These are phyloP conservation scores for Peromyscus eremicus DNA, from an alignment of 2,797 vertebrate genomes.

Conservation along the genomic window DNA sequence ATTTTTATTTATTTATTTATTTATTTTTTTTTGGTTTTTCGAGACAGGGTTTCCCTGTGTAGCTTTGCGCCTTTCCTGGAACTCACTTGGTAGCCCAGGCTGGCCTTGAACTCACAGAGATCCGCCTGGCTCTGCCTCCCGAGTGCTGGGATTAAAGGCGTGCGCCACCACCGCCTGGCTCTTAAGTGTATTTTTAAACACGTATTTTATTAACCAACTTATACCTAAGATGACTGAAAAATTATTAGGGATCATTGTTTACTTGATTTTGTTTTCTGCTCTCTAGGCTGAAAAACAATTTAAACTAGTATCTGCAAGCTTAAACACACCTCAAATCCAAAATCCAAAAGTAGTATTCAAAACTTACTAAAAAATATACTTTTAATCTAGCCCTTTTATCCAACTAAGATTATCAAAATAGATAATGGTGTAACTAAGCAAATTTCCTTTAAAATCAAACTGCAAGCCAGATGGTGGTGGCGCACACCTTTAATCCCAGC, in stretches of 20 bases:
- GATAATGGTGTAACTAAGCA: neutral
- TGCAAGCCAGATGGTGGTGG: neutral
- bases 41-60: no score
- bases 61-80: no score
- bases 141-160: no score
- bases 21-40: no score
- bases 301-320: neutral
- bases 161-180: no score
- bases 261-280: neutral
- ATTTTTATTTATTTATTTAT: neutral
- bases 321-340: neutral
- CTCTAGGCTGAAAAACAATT: neutral
- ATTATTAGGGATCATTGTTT: neutral
- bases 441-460: neutral
- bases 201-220: neutral
- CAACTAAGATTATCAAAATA: neutral
- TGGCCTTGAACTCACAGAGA: no score
- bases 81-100: no score
- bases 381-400: neutral
- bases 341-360: neutral
- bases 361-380: neutral
- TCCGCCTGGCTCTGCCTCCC: no score
- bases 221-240: neutral
- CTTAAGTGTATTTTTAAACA: neutral
- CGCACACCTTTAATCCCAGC: no score